Conservation (phyloP, 2,113 vertebrate genomes). For the Talpa occidentalis region DNA sequence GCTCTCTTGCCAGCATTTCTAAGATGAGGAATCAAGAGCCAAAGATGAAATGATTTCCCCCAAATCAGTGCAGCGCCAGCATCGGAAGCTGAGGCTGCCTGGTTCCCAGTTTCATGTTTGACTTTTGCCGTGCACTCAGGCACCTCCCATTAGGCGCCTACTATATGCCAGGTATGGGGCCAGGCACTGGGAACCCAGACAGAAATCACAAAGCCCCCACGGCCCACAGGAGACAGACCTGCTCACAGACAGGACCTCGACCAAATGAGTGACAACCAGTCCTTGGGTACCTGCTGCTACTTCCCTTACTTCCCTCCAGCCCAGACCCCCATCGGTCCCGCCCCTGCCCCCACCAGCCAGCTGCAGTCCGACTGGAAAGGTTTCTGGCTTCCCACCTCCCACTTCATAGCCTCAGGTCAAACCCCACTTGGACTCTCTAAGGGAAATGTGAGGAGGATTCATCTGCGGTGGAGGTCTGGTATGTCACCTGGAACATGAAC, state of each 20-base stretch:
- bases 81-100: not conserved
- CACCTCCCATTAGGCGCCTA: not conserved
- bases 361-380: not conserved
- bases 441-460: not conserved
- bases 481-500: not conserved
- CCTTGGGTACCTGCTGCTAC: not conserved
- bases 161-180: not conserved
- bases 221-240: not conserved
- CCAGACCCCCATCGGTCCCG: not conserved
- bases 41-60: not conserved
- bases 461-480: not conserved
- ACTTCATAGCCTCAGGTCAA: not conserved
- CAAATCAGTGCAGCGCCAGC: not conserved
- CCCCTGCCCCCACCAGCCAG: not conserved
- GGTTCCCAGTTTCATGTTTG: not conserved
- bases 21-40: not conserved
- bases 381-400: not conserved
- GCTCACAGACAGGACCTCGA: too few relatives aligned
- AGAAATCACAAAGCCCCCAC: not conserved
- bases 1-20: not conserved
- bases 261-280: not conserved
- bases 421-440: not conserved
- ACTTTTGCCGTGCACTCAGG: not conserved
- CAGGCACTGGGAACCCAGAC: not conserved
- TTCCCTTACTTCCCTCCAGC: not conserved